phyloP scores from a whole-genome alignment of 2,888 invertebrate species.

The Unio delphinus region DNA sequence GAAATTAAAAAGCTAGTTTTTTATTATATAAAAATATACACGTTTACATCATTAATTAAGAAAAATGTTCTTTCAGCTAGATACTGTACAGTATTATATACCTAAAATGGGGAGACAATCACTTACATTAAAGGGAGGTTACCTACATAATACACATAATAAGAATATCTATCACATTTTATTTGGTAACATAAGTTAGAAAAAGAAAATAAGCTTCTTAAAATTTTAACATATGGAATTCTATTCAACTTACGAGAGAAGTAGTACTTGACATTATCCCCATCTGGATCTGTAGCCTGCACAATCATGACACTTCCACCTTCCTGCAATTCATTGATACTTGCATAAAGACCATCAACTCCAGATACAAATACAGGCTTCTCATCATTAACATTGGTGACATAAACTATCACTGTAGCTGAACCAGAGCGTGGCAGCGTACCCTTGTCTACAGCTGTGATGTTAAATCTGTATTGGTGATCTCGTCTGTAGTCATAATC shows the following conservation, averaged over 20 bases:
- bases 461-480: constrained; percentile 86
- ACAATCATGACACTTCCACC: constrained; percentile 94
- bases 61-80: too few species aligned
- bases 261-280: constrained; percentile 94
- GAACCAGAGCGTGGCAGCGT: constrained; percentile 93
- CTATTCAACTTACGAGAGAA: constrained; percentile 63
- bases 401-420: constrained; percentile 94
- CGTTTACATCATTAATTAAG: too few species aligned
- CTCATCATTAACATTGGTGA: constrained; percentile 98
- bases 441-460: constrained; percentile 95
- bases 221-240: not conserved
- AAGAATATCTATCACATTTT: too few species aligned
- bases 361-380: constrained; percentile 77
- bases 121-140: too few species aligned
- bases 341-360: constrained; percentile 35
- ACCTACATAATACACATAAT: too few species aligned
- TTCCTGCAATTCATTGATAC: constrained; percentile 54
- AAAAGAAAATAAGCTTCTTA: too few species aligned
- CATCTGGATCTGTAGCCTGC: constrained; percentile 97
- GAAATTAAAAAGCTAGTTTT: too few species aligned
- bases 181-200: too few species aligned
- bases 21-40: too few species aligned
- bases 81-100: too few species aligned
- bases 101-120: too few species aligned
- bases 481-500: constrained; percentile 65